phyloP scores from a whole-genome alignment of 1,140 invertebrate genomes.

The Portunus trituberculatus region DNA sequence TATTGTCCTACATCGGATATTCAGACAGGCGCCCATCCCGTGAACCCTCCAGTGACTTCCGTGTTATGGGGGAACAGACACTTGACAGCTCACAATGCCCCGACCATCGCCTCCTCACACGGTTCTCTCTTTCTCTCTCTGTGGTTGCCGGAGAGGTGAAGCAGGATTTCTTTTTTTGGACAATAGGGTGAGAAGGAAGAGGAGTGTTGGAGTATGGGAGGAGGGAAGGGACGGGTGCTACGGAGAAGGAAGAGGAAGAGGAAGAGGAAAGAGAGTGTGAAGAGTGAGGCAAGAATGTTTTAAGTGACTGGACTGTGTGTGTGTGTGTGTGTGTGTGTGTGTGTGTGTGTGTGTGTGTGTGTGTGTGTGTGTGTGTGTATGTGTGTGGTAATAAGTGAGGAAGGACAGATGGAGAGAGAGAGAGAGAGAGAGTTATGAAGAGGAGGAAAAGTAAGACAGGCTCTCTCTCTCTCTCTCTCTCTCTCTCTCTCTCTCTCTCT shows the following conservation, averaged over 20 bases:
- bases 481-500: background rate
- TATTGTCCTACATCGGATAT: background rate
- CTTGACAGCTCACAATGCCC: conserved; percentile 29
- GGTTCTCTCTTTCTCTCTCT: background rate
- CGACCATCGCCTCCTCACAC: background rate
- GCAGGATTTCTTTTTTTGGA: background rate
- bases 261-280: background rate
- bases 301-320: background rate
- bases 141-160: conserved; percentile 15
- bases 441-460: background rate
- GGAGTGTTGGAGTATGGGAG: background rate
- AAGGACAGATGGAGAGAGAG: background rate
- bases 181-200: background rate
- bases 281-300: no score
- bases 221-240: background rate
- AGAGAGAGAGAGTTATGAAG: background rate
- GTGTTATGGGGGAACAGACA: conserved; percentile 43
- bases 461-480: background rate
- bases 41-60: background rate
- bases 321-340: no score
- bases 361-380: no score
- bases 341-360: no score
- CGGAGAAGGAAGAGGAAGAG: background rate
- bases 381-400: background rate
- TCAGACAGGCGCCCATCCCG: background rate